Conservation (phyloP, 2,797 vertebrate genomes). For the Lepidocolaptes lacrymiger region DNA sequence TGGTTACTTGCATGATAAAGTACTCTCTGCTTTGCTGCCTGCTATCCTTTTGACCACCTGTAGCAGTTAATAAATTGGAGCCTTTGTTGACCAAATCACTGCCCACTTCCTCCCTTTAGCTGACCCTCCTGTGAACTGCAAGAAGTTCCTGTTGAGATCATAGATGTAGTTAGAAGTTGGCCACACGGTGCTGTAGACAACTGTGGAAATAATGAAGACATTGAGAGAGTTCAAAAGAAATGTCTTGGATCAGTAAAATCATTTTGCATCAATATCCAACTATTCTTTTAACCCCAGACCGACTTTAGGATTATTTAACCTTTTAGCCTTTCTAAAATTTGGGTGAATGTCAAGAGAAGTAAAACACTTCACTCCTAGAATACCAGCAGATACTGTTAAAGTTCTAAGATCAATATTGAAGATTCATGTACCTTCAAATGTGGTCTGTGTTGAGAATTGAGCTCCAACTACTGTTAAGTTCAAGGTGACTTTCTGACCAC, state of each 20-base stretch:
- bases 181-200: not conserved
- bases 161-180: not conserved
- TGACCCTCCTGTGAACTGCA: not conserved
- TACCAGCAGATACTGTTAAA: not conserved
- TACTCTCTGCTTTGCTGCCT: not conserved
- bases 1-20: not conserved
- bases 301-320: not conserved
- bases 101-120: not conserved
- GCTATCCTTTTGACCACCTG: not conserved
- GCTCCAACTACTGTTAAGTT: not conserved
- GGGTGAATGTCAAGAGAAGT: not conserved
- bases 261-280: not conserved
- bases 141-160: not conserved
- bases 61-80: slow-evolving; percentile 3
- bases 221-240: slow-evolving; percentile 7
- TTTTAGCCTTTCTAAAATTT: not conserved
- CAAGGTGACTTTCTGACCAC: not conserved
- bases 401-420: not conserved
- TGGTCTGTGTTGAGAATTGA: not conserved
- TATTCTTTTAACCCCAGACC: not conserved
- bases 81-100: slow-evolving; percentile 2
- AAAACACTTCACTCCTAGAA: not conserved
- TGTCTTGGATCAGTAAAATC: not conserved
- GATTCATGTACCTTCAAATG: not conserved
- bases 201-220: slow-evolving; percentile 10